These are phyloP conservation scores for Cricetomys ansorgei DNA, from an alignment of 2,113 vertebrate species.

Conservation along the genomic window DNA sequence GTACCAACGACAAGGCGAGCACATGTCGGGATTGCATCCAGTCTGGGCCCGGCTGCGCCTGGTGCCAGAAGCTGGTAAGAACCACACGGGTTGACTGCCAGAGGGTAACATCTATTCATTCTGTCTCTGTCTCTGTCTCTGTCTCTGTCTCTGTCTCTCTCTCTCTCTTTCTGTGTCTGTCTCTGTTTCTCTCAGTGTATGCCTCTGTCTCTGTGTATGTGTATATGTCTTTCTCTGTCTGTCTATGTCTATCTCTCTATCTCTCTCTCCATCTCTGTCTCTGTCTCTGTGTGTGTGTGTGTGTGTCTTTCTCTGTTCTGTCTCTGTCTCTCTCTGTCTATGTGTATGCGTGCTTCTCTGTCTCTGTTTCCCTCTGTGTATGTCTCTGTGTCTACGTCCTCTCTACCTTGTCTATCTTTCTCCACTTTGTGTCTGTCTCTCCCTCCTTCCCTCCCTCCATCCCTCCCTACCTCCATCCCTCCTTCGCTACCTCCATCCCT, in stretches of 20 bases:
- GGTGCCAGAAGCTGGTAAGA: constrained; percentile 91
- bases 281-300: neutral
- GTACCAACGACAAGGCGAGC: constrained; percentile 87
- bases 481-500: neutral
- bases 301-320: neutral
- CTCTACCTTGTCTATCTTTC: neutral
- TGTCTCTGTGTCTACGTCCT: too few species aligned
- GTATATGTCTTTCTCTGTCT: too few species aligned
- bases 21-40: constrained; percentile 92
- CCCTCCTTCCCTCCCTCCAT: neutral
- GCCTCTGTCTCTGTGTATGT: neutral
- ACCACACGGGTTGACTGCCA: rapidly evolving
- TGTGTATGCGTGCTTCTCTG: neutral
- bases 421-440: neutral
- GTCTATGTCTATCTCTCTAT: neutral
- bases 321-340: neutral
- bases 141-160: too few species aligned
- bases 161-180: too few species aligned
- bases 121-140: neutral
- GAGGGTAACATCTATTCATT: neutral
- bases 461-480: too few species aligned
- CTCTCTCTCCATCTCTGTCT: neutral
- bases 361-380: neutral
- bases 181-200: neutral
- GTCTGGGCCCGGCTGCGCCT: constrained; percentile 90